Conservation (phyloP, 2,888 invertebrate species). For the Exocentrus adspersus region DNA sequence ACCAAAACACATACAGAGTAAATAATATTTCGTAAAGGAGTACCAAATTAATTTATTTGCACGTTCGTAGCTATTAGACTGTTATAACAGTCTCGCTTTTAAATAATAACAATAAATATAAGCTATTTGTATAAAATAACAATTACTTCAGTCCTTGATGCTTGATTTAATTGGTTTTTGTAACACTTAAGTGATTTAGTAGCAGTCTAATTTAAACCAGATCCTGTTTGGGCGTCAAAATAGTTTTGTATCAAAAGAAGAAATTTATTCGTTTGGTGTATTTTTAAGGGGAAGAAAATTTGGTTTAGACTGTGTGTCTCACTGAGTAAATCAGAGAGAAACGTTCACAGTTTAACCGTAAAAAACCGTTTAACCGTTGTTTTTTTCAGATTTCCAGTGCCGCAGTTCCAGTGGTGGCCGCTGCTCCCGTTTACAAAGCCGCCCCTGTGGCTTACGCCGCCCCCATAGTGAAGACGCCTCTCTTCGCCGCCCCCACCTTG, state of each 20-base stretch:
- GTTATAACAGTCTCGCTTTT: too few relatives aligned
- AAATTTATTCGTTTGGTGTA: too few relatives aligned
- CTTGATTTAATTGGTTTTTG: not conserved
- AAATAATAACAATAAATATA: too few relatives aligned
- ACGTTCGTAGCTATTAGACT: too few relatives aligned
- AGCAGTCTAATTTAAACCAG: not conserved
- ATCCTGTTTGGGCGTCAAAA: too few relatives aligned
- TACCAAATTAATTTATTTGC: too few relatives aligned
- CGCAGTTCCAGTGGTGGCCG: slow-evolving; percentile 32
- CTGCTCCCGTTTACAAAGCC: slow-evolving; percentile 31
- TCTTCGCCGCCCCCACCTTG: slow-evolving; percentile 17
- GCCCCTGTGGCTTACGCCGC: slow-evolving; percentile 14
- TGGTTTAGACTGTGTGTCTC: too few relatives aligned
- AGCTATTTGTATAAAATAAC: not conserved
- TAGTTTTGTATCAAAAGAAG: too few relatives aligned
- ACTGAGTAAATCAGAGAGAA: too few relatives aligned
- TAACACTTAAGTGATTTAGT: not conserved
- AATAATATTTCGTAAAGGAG: not conserved
- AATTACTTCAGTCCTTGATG: not conserved
- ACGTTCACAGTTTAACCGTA: too few relatives aligned
- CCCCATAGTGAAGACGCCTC: slow-evolving; percentile 1
- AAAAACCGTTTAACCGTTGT: too few relatives aligned
- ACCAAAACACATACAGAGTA: slow-evolving; percentile 34
- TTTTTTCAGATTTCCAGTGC: slow-evolving; percentile 33
- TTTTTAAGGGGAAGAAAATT: too few relatives aligned